Percentiles rank a stretch among this genome's conserved stretches.
Conservation (phyloP, 1,140 invertebrate species). For the Anastrepha obliqua region DNA sequence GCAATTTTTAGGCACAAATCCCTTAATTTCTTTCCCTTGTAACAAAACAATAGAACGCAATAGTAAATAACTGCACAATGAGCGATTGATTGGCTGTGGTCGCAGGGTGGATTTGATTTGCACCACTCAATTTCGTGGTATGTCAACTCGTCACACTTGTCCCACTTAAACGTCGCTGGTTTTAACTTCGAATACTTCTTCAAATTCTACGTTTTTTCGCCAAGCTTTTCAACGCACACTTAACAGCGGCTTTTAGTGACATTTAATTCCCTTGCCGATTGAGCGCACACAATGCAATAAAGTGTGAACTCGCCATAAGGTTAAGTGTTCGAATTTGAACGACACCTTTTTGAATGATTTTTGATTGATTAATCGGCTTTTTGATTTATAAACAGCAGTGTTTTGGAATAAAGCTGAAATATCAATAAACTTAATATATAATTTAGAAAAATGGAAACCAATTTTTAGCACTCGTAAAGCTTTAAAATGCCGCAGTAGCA, state of each 20-base stretch:
- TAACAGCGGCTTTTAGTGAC: not conserved
- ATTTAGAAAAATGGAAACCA: no score
- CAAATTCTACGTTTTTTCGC: not conserved
- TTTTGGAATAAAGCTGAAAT: no score
- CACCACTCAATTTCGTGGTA: not conserved
- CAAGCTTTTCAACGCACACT: not conserved
- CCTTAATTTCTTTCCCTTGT: not conserved
- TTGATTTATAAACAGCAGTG: not conserved
- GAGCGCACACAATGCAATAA: not conserved
- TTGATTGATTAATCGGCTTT: not conserved
- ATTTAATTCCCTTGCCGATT: not conserved
- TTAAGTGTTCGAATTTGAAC: not conserved
- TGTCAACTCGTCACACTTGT: not conserved
- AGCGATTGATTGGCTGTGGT: slow-evolving; percentile 13
- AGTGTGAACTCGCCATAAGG: slow-evolving; percentile 20
- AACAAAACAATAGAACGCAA: not conserved
- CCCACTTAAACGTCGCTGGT: not conserved
- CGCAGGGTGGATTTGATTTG: slow-evolving; percentile 31
- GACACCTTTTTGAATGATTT: not conserved
- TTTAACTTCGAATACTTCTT: not conserved
- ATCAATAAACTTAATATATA: no score
- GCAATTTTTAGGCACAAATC: not conserved
- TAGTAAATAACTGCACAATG: not conserved
- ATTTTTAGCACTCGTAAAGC: no score
- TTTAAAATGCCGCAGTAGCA: no score